phyloP scores from a whole-genome alignment of 2,797 vertebrate species.

The Microcaecilia unicolor region DNA sequence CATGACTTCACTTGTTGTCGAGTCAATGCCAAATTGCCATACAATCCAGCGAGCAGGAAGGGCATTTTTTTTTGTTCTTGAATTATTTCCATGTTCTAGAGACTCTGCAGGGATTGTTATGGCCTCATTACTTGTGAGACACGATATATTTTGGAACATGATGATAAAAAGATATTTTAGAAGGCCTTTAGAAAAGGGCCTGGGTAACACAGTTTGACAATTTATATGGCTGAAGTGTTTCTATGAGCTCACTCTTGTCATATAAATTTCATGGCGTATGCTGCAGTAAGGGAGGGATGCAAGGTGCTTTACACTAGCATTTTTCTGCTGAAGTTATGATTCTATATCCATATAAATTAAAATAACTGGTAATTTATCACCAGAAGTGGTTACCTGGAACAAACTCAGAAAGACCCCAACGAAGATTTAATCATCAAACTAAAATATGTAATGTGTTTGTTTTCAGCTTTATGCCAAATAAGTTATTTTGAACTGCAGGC shows the following conservation, averaged over 20 bases:
- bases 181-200: conserved; percentile 27
- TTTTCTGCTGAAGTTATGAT: conserved; percentile 15
- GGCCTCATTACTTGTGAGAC: conserved; percentile 41
- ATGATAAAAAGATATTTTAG: conserved; percentile 28
- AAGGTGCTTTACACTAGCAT: conserved; percentile 9
- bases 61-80: conserved; percentile 35
- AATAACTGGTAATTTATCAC: background rate
- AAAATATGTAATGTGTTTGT: conserved; percentile 2
- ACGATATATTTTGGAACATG: conserved; percentile 28
- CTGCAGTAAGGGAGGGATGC: too few relatives aligned
- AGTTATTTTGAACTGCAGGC: background rate
- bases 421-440: conserved; percentile 14
- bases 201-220: conserved; percentile 22
- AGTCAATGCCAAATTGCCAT: conserved; percentile 33
- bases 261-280: conserved; percentile 25
- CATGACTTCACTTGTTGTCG: conserved; percentile 21
- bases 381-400: conserved; percentile 5
- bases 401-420: conserved; percentile 4
- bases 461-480: conserved; percentile 13
- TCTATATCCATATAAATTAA: conserved; percentile 22
- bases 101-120: conserved; percentile 25
- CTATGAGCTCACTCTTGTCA: conserved; percentile 17
- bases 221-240: conserved; percentile 34
- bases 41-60: conserved; percentile 34
- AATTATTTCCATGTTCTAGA: conserved; percentile 37